Evolutionary conservation across 1,140 invertebrate species (phyloP).

Genomic region (Caenorhabditis brenneri): DNA sequence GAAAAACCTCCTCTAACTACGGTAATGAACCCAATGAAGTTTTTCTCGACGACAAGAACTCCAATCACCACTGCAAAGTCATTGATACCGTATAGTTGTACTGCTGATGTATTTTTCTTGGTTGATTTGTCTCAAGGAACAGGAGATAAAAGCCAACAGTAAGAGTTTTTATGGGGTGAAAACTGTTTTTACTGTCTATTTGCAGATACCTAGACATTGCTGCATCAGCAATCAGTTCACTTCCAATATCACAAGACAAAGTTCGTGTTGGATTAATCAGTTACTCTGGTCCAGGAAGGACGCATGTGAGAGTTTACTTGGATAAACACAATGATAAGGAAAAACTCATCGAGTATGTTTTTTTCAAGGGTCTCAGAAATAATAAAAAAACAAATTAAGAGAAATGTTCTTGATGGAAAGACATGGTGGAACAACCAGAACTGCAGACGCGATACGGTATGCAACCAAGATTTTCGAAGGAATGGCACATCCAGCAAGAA

Average conservation of each 20-base stretch:
- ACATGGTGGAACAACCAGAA: slow-evolving; percentile 51
- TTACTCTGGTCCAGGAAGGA: slow-evolving; percentile 49
- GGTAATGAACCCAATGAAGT: not conserved
- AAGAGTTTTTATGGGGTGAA: not conserved
- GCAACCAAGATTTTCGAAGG: slow-evolving; percentile 39
- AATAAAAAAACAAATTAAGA: not conserved
- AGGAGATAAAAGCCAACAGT: slow-evolving; percentile 48
- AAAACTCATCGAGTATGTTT: slow-evolving; percentile 31
- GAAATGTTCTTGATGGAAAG: slow-evolving; percentile 46
- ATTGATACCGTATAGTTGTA: slow-evolving; percentile 34
- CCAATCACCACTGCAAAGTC: slow-evolving; percentile 24
- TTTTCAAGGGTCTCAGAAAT: not conserved
- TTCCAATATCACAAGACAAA: slow-evolving; percentile 25
- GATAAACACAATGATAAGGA: slow-evolving; percentile 46
- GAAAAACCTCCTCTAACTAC: not conserved
- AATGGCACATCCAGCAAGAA: slow-evolving; percentile 16
- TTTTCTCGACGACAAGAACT: slow-evolving; percentile 15
- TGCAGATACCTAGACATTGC: slow-evolving; percentile 34
- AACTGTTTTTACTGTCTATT: not conserved
- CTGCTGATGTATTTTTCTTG: slow-evolving; percentile 47
- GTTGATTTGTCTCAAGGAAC: slow-evolving; percentile 49
- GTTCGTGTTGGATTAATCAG: slow-evolving; percentile 44
- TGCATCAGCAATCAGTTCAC: slow-evolving; percentile 15
- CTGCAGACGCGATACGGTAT: slow-evolving; percentile 44
- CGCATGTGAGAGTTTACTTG: slow-evolving; percentile 26